Evolutionary conservation across 2,888 invertebrate genomes (phyloP).

Genomic region (Apotomis turbidana): DNA sequence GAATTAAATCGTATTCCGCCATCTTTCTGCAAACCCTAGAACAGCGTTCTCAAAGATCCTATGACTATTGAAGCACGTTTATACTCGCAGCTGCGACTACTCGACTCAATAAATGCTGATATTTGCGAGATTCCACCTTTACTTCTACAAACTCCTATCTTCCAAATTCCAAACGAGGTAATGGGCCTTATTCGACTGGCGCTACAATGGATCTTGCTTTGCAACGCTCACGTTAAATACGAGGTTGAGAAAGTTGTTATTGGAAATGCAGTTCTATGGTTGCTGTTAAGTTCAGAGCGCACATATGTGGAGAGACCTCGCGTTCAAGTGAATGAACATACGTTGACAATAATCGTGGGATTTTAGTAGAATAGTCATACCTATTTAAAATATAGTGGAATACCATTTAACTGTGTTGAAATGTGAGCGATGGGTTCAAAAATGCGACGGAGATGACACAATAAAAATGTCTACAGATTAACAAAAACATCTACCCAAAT

Average conservation of each 20-base stretch:
- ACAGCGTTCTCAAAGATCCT: constrained; percentile 14
- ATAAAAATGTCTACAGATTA: too few species aligned
- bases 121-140: neutral
- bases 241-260: neutral
- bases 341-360: neutral
- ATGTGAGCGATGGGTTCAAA: too few species aligned
- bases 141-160: neutral
- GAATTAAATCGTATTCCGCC: too few species aligned
- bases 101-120: constrained; percentile 14
- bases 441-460: too few species aligned
- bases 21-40: neutral
- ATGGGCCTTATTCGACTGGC: neutral
- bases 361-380: too few species aligned
- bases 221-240: neutral
- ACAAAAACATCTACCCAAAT: too few species aligned
- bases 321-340: neutral
- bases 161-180: neutral
- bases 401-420: too few species aligned
- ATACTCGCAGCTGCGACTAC: constrained; percentile 15
- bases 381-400: too few species aligned
- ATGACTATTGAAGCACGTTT: constrained; percentile 27
- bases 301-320: neutral
- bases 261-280: neutral
- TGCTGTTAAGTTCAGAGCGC: constrained; percentile 14
- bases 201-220: neutral